phyloP scores from a whole-genome alignment of 2,113 vertebrate species.

The Pelmatolapia mariae region DNA sequence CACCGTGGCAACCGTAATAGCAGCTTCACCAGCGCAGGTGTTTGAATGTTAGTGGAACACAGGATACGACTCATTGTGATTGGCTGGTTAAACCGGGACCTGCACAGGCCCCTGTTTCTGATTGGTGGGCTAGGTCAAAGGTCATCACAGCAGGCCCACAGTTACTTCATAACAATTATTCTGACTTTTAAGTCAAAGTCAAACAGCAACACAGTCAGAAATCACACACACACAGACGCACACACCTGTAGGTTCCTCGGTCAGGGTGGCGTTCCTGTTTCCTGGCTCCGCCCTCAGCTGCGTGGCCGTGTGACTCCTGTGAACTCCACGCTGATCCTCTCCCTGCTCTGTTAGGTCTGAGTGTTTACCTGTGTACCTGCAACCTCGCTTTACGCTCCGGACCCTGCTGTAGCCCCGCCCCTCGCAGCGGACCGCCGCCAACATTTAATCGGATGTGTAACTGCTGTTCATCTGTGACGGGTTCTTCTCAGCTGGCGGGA shows the following conservation, averaged over 20 bases:
- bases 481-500: background rate
- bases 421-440: background rate
- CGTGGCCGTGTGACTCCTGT: background rate
- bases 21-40: background rate
- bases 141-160: background rate
- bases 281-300: background rate
- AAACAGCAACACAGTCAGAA: background rate
- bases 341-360: background rate
- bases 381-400: background rate
- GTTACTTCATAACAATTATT: background rate
- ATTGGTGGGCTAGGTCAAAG: background rate
- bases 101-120: background rate
- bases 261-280: background rate
- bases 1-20: background rate
- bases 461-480: background rate
- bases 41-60: background rate
- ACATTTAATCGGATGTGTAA: background rate
- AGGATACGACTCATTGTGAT: background rate
- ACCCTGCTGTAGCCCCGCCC: background rate
- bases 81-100: background rate
- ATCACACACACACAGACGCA: fast-evolving
- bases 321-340: background rate
- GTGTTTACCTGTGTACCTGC: background rate
- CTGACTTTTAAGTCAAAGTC: background rate
- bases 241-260: background rate